Evolutionary conservation across 2,113 vertebrate species (phyloP), one percentile per base, ranked within the genome.

Genomic region (Epinephelus moara): DNA sequence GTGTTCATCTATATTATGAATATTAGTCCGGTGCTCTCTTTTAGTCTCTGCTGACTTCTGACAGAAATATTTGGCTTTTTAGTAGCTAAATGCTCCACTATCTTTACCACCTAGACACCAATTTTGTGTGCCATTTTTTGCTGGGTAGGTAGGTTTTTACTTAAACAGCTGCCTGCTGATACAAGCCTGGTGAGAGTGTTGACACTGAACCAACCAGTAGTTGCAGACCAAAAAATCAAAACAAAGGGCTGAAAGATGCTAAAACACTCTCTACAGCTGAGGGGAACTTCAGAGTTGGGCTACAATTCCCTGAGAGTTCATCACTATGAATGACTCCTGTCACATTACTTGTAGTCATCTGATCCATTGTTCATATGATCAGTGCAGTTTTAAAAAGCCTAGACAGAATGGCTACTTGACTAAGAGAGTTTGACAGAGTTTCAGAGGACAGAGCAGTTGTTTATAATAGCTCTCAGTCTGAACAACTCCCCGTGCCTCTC

Each of bases 401-500:
- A 45, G 3, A 2, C 9, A 37, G 68, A 56, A 47, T 21, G 19
- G 42, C 6, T 15, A 17, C 17, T 9, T 23, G 49, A 50, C 45
- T 18, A 14, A 67, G 62, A 0, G 3, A 42, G 23, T 6, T 6
- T 19, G 10, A 42, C 0, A 10, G 37, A 37, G 25, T 50, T 76
- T 61, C 8, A 50, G 42, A 59, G 19, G 14, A 12, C 42, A 45
- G 42, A 45, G 42, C 7, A 70, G 49, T 62, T 76, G 47, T 72
- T 70, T 72, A 37, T 12, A 37, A 19, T n/a, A 55, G 55, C 55
- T 30, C 79, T 84, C 47, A 13, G 72, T 53, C 62, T 70, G n/a
- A 81, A 59, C 70, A 59, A 10, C 72, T 66, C 72, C 57, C 60
- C 11, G 30, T 45, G 61, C 40, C 77, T 78, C 57, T 53, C 30